phyloP scores from a whole-genome alignment of 1,140 invertebrate genomes.

The Ceratitis capitata region DNA sequence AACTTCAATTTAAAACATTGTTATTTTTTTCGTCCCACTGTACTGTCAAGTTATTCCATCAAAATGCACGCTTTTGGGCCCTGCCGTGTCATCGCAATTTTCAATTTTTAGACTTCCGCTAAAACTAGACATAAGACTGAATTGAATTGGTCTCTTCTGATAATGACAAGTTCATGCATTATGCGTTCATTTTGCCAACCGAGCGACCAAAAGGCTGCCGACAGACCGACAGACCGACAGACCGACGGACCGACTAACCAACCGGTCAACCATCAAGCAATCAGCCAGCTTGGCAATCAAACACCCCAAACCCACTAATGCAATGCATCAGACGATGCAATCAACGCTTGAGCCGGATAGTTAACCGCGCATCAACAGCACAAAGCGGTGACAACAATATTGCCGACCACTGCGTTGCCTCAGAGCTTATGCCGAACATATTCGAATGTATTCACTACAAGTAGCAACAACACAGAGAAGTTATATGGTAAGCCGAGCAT shows the following conservation, averaged over 20 bases:
- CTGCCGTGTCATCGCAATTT: conserved; percentile 47
- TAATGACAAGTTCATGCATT: conserved; percentile 64
- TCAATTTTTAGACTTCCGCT: conserved; percentile 46
- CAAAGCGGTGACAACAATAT: background rate
- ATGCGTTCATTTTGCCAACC: conserved; percentile 44
- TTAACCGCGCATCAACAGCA: conserved; percentile 2
- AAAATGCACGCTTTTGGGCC: background rate
- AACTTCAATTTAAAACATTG: no score
- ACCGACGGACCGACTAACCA: background rate
- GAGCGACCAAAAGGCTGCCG: background rate
- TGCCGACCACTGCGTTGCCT: background rate
- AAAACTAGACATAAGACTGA: conserved; percentile 61
- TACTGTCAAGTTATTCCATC: background rate
- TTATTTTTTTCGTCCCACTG: background rate
- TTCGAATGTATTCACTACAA: background rate
- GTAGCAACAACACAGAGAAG: background rate
- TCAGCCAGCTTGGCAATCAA: conserved; percentile 8
- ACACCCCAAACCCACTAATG: background rate
- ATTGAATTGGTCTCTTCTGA: conserved; percentile 61
- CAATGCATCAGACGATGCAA: background rate
- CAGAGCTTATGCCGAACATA: background rate
- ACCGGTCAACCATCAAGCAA: no score
- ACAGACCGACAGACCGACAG: no score
- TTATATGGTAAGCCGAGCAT: background rate
- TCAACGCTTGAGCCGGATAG: background rate